phyloP scores from a whole-genome alignment of 1,140 invertebrate genomes.

The Lethrus apterus region DNA sequence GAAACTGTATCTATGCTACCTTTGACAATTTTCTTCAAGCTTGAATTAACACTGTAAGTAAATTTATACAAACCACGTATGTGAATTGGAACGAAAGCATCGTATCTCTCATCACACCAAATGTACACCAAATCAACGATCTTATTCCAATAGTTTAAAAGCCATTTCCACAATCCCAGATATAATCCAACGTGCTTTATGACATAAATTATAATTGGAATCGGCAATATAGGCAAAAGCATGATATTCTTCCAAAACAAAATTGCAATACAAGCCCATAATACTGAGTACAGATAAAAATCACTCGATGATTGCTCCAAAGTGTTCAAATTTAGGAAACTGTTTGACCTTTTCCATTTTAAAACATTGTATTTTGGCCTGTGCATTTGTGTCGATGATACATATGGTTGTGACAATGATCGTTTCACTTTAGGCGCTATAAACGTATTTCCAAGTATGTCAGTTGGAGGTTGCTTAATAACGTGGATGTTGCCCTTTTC shows the following conservation, averaged over 20 bases:
- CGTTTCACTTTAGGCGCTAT: slow-evolving; percentile 27
- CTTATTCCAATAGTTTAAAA: slow-evolving; percentile 32
- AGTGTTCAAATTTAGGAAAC: neutral
- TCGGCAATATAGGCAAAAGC: slow-evolving; percentile 57
- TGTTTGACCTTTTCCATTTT: slow-evolving; percentile 1
- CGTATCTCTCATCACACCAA: slow-evolving; percentile 42
- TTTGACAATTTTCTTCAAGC: slow-evolving; percentile 44
- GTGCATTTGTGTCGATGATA: neutral
- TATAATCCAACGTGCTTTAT: slow-evolving; percentile 51
- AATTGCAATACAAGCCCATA: slow-evolving; percentile 62
- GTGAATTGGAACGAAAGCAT: slow-evolving; percentile 48
- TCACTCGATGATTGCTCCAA: slow-evolving; percentile 31
- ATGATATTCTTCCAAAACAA: slow-evolving; percentile 65
- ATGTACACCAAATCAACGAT: slow-evolving; percentile 24
- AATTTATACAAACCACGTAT: slow-evolving; percentile 48
- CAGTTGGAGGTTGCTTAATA: slow-evolving; percentile 15
- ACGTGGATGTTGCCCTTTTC: slow-evolving; percentile 22
- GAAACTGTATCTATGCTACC: slow-evolving; percentile 51
- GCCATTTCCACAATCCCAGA: slow-evolving; percentile 43
- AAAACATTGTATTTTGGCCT: slow-evolving; percentile 4
- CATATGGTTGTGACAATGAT: slow-evolving; percentile 32
- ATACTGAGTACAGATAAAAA: slow-evolving; percentile 56
- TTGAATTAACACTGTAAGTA: slow-evolving; percentile 43
- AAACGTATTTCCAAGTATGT: neutral
- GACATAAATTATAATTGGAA: slow-evolving; percentile 58